Conservation (phyloP, 1,140 invertebrate species). For the Cydia pomonella region DNA sequence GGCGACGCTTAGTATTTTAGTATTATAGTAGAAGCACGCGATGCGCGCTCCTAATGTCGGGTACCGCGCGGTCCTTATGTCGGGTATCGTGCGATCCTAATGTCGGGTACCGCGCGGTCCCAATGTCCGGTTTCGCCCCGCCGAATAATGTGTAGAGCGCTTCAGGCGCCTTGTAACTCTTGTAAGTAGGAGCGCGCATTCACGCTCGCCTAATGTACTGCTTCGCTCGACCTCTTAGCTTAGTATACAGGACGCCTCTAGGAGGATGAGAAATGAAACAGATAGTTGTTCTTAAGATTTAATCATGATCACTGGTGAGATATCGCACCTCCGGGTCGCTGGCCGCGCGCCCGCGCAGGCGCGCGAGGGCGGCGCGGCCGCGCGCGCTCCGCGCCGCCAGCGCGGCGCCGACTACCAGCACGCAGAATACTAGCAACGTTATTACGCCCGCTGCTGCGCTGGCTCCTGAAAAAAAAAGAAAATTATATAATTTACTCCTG, state of each 20-base stretch:
- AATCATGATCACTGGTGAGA: slow-evolving; percentile 55
- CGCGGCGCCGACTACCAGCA: slow-evolving; percentile 29
- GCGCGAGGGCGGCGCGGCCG: slow-evolving; percentile 42
- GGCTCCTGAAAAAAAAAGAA: slow-evolving; percentile 1
- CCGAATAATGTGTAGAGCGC: slow-evolving; percentile 20
- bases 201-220: too few species aligned
- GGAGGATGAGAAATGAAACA: slow-evolving; percentile 33
- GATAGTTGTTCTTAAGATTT: slow-evolving; percentile 43
- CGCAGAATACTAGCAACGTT: slow-evolving; percentile 30
- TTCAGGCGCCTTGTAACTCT: slow-evolving; percentile 40
- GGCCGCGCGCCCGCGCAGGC: slow-evolving; percentile 47
- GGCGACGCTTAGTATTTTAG: too few species aligned
- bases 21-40: too few species aligned
- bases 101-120: too few species aligned
- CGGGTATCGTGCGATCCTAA: too few species aligned
- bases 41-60: too few species aligned
- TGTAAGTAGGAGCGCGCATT: slow-evolving; percentile 48
- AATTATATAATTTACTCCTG: too few species aligned
- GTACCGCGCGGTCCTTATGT: too few species aligned
- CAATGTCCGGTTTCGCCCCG: too few species aligned
- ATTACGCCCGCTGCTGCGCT: slow-evolving; percentile 36
- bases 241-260: not conserved
- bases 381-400: slow-evolving; percentile 37
- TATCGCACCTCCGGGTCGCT: slow-evolving; percentile 64
- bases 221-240: too few species aligned